Conservation (phyloP, 2,113 vertebrate genomes). For the Prunella fulvescens region DNA sequence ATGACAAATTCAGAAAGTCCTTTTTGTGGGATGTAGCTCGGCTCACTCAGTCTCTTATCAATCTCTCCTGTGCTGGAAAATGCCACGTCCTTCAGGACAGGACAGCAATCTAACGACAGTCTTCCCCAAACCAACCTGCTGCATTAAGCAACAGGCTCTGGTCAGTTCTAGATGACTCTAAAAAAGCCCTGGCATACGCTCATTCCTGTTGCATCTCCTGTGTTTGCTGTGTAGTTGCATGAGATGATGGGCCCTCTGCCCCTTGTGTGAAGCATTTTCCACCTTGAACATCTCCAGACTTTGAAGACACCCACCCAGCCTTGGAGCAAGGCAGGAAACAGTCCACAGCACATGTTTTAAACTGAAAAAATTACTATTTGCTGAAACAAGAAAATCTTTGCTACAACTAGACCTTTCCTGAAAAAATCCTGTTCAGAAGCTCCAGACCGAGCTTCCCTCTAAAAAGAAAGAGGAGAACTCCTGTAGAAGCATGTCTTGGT, state of each 20-base stretch:
- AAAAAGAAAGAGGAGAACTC: not conserved
- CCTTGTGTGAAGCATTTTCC: not conserved
- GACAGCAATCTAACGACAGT: not conserved
- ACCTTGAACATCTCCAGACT: not conserved
- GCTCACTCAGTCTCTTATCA: not conserved
- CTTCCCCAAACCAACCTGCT: not conserved
- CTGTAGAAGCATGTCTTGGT: not conserved
- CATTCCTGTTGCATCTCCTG: not conserved
- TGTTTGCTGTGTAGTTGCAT: rapidly evolving
- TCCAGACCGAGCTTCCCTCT: not conserved
- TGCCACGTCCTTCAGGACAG: not conserved
- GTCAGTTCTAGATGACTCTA: not conserved
- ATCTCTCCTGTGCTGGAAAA: not conserved
- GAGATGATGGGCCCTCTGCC: not conserved
- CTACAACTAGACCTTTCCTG: not conserved
- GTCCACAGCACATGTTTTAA: not conserved
- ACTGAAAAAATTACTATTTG: not conserved
- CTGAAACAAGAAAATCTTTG: not conserved
- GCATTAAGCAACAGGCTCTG: not conserved
- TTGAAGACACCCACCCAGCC: not conserved
- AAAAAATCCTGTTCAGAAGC: not conserved
- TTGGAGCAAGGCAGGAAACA: not conserved
- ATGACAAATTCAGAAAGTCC: not conserved
- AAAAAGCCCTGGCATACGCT: not conserved
- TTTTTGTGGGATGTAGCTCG: rapidly evolving